A percentile compares a stretch with the other conserved stretches of the same genome.
Conservation (phyloP, 1,140 invertebrate genomes). For the Lucilia sericata region DNA sequence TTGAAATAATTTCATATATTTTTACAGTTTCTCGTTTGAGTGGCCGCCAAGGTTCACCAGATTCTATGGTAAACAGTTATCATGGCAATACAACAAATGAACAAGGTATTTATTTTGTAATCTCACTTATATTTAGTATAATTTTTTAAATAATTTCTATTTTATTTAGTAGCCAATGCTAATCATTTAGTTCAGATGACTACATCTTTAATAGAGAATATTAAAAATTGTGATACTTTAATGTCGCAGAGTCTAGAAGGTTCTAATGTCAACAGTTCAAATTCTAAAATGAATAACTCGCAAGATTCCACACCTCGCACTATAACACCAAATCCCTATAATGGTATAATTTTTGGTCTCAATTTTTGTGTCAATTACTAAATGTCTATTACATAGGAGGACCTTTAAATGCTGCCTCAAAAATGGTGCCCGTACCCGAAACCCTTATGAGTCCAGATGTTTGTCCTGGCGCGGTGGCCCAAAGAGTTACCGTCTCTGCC, state of each 20-base stretch:
- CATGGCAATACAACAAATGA: conserved; percentile 68
- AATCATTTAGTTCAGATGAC: conserved; percentile 72
- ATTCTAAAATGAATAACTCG: conserved; percentile 62
- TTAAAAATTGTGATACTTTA: conserved; percentile 68
- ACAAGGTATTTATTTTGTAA: conserved; percentile 51
- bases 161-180: conserved; percentile 49
- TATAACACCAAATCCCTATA: conserved; percentile 65
- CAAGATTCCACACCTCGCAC: conserved; percentile 65
- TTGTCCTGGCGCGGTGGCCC: conserved; percentile 69
- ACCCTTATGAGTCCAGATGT: conserved; percentile 87
- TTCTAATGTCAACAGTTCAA: conserved; percentile 54
- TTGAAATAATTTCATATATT: no score
- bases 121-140: background rate
- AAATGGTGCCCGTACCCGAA: conserved; percentile 87
- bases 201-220: conserved; percentile 66
- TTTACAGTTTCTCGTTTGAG: conserved; percentile 68
- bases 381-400: conserved; percentile 49
- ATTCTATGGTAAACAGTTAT: conserved; percentile 78
- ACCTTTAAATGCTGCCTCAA: conserved; percentile 82
- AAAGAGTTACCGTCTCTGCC: conserved; percentile 59
- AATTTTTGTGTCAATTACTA: background rate
- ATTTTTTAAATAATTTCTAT: background rate
- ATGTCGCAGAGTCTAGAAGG: conserved; percentile 78
- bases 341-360: conserved; percentile 52
- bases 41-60: conserved; percentile 74